Evolutionary conservation across 2,888 invertebrate genomes (phyloP), one percentile per base, ranked within the genome.

Genomic region (Drosophila emarginata): DNA sequence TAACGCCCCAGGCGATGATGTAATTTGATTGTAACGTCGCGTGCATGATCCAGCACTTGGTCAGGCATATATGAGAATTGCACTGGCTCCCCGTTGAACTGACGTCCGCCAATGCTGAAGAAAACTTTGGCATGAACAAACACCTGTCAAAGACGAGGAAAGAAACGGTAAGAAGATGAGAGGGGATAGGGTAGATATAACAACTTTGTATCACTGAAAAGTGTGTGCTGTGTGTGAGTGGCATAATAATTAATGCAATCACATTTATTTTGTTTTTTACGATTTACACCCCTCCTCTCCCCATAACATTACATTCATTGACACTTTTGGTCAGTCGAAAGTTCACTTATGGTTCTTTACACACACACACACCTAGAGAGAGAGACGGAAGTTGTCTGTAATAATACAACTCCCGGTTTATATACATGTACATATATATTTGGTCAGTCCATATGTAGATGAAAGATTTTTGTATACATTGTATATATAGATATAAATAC

Each of bases 11-110:
- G 93, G 67, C 95, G 93, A 89, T 96, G 94, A 89, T 96, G 95
- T 72, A 97, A 93, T 89, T 95, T 95, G 89, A 97, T 95, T 89
- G 95, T 95, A 81, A 97, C 96, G 91, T 96, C 95, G 74, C 97
- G 93, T 59, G 97, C 95, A 89, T 95, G 95, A 91, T 96, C 96
- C 91, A 96, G 93, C 77, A 94, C 93, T 75, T 94, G 91, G 91
- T 96, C 96, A 39, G 95, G 95, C 94, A 95, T 95, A 91, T 96
- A 96, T 62, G 95, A 94, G 92, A 95, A 95, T 87, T 94, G 94
- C 67, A 96, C 94, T 2, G 96, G 95, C 78, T 95, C 94, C 6
- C 94, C 94, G 80, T 93, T 93, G 92, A 95, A 96, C 86, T 94
- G 93, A 83, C 94, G 93, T 57, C 95, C 96, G 62, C 95, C 95